Percentiles rank a stretch among this genome's conserved stretches.
These are phyloP conservation scores for Pristionchus japonicus DNA, from an alignment of 2,888 invertebrate genomes.

Conservation along the genomic window DNA sequence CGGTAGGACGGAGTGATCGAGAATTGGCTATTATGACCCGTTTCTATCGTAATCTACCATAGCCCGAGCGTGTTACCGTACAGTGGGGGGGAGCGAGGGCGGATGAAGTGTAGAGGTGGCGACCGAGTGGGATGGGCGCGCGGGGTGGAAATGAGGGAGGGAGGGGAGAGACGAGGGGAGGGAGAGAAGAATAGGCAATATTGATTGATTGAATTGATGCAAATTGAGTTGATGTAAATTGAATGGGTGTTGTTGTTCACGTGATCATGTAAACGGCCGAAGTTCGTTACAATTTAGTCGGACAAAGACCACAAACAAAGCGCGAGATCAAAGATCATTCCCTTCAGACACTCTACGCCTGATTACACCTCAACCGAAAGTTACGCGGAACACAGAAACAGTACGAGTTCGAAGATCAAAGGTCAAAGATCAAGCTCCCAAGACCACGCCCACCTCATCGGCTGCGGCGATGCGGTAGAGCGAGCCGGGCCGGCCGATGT, in stretches of 20 bases:
- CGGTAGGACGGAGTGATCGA: not conserved
- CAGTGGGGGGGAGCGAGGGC: not conserved
- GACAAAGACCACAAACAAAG: not conserved
- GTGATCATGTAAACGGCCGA: too few species aligned
- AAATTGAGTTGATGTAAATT: not conserved
- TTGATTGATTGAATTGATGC: slow-evolving; percentile 7
- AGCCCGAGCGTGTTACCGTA: not conserved
- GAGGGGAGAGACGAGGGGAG: not conserved
- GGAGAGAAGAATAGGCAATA: not conserved
- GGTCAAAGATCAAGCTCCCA: too few species aligned
- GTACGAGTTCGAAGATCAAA: not conserved
- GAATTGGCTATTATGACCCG: not conserved
- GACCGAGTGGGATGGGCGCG: not conserved
- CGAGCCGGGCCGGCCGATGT: slow-evolving; percentile 42
- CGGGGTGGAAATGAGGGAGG: slow-evolving; percentile 16
- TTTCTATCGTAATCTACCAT: not conserved
- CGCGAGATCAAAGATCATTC: not conserved
- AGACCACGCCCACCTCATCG: not conserved
- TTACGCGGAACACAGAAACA: not conserved
- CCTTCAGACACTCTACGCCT: not conserved
- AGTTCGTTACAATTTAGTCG: too few species aligned
- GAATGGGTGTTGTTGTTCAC: too few species aligned
- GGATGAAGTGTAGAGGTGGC: not conserved
- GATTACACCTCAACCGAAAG: not conserved
- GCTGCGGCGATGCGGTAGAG: slow-evolving; percentile 37